Conservation (phyloP, 2,888 invertebrate genomes). For the Pomacea canaliculata region DNA sequence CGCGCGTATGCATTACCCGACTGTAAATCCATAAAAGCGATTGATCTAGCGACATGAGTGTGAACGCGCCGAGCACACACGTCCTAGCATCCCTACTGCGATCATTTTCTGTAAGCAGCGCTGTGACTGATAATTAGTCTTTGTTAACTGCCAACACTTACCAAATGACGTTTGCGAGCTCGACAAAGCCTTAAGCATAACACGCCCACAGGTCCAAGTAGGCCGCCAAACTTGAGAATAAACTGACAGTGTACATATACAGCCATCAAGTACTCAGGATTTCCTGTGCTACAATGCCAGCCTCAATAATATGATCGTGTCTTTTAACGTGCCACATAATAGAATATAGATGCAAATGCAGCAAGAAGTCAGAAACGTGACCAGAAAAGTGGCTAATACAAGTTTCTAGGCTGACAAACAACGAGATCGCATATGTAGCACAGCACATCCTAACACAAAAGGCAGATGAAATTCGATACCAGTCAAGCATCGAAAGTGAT, state of each 20-base stretch:
- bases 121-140: neutral
- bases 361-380: no score
- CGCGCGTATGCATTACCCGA: neutral
- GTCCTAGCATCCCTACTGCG: neutral
- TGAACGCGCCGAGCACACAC: neutral
- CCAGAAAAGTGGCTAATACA: no score
- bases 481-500: conserved; percentile 7
- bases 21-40: neutral
- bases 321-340: no score
- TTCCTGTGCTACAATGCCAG: conserved; percentile 20
- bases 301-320: neutral
- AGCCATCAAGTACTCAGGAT: conserved; percentile 17
- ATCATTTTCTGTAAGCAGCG: neutral
- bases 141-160: conserved; percentile 8
- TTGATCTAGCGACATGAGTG: neutral
- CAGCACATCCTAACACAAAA: conserved; percentile 16
- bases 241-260: neutral
- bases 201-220: conserved; percentile 17
- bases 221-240: conserved; percentile 10
- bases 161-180: conserved; percentile 4
- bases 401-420: no score
- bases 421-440: no score
- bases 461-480: conserved; percentile 25
- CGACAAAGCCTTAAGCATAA: conserved; percentile 9
- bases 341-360: no score